Conservation (phyloP, 2,797 vertebrate species). For the Hippopotamyrus pictus region DNA sequence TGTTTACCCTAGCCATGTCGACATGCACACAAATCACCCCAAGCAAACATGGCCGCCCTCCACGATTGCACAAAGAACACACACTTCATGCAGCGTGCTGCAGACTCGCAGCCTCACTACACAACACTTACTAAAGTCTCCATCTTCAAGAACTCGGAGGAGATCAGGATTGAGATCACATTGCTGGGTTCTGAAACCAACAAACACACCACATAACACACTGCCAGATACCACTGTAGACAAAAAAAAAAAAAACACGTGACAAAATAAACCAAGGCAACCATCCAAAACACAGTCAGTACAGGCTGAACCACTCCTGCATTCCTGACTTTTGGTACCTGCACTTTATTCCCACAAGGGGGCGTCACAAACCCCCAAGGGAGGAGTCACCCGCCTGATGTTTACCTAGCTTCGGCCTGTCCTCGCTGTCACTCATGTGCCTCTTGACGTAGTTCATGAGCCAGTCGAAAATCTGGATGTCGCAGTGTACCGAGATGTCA, state of each 20-base stretch:
- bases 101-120: constrained; percentile 27
- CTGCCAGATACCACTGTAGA: constrained; percentile 40
- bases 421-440: constrained; percentile 65
- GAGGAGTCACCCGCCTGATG: background rate
- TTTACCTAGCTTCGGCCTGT: constrained; percentile 82
- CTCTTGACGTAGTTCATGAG: constrained; percentile 93
- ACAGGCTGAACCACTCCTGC: background rate
- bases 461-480: constrained; percentile 97
- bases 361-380: background rate
- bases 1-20: background rate
- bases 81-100: constrained; percentile 3
- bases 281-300: constrained; percentile 22
- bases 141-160: constrained; percentile 99
- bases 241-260: constrained; percentile 24
- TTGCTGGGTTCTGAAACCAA: constrained; percentile 91
- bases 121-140: constrained; percentile 92
- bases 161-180: constrained; percentile 99
- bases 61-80: background rate
- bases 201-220: constrained; percentile 54
- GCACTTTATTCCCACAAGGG: background rate
- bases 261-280: constrained; percentile 25
- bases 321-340: background rate
- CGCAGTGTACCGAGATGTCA: constrained; percentile 97
- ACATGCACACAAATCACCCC: background rate
- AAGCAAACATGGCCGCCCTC: background rate